These are phyloP conservation scores for Urosaurus nigricauda DNA, from an alignment of 2,797 vertebrate genomes.

Conservation along the genomic window DNA sequence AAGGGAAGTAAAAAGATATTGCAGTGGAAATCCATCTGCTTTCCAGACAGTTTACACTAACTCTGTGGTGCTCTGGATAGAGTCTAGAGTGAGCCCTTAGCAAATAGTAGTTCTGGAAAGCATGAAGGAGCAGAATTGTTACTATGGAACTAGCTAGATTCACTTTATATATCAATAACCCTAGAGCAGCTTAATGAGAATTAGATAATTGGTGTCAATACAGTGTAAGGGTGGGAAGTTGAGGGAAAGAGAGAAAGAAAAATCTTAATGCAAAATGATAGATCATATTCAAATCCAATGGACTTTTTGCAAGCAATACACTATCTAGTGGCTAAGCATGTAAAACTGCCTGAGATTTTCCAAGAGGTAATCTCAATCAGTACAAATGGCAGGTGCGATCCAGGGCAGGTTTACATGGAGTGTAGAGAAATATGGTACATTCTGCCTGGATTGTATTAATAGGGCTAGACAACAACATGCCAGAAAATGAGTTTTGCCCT, in stretches of 20 bases:
- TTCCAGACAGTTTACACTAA: conserved; percentile 31
- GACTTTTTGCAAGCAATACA: neutral
- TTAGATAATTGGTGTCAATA: conserved; percentile 43
- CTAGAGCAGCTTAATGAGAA: conserved; percentile 55
- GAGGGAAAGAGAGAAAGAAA: conserved; percentile 18
- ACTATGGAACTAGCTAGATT: conserved; percentile 46
- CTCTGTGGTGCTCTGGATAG: conserved; percentile 26
- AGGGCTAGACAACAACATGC: neutral
- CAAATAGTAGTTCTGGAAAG: neutral
- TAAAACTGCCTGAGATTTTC: neutral
- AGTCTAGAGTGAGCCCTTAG: conserved; percentile 15
- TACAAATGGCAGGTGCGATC: neutral
- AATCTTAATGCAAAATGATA: neutral
- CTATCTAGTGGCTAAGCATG: no score
- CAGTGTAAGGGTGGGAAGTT: conserved; percentile 21
- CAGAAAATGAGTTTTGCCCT: neutral
- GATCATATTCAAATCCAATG: no score
- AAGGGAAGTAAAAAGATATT: neutral
- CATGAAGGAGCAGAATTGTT: conserved; percentile 50
- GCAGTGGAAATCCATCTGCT: conserved; percentile 4
- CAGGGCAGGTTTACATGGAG: neutral
- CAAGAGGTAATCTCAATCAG: no score
- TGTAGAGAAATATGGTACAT: neutral
- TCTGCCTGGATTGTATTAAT: neutral
- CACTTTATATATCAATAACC: conserved; percentile 56